A percentile compares a stretch with the other conserved stretches of the same genome.
Evolutionary conservation across 2,797 vertebrate species (phyloP).

Genomic region (Cynopterus sphinx): DNA sequence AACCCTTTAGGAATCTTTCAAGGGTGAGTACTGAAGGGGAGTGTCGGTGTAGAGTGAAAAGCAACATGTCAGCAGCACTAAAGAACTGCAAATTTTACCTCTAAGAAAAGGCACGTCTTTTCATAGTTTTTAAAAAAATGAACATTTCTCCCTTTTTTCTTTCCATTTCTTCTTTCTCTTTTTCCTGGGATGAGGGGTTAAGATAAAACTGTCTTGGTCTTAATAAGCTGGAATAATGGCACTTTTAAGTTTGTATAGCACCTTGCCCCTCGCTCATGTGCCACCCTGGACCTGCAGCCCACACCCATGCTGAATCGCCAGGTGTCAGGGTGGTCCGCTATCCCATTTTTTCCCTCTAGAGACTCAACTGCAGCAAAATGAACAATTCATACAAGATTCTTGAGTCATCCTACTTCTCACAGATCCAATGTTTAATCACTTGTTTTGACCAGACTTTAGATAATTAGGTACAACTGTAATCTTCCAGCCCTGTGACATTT

Average conservation of each 20-base stretch:
- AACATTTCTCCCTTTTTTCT: background rate
- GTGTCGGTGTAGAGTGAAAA: constrained; percentile 6
- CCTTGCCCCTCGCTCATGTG: background rate
- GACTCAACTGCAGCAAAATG: constrained; percentile 35
- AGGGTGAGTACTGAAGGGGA: background rate
- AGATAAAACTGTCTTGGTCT: background rate
- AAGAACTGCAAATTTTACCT: background rate
- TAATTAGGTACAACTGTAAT: constrained; percentile 53
- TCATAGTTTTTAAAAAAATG: background rate
- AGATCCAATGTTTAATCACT: constrained; percentile 23
- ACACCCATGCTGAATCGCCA: background rate
- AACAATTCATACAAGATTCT: constrained; percentile 30
- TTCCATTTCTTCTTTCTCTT: background rate
- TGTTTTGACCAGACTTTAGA: constrained; percentile 66
- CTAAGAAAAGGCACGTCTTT: background rate
- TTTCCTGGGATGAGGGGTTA: background rate
- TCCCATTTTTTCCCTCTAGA: background rate
- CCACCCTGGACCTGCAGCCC: too few species aligned
- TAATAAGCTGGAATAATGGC: background rate
- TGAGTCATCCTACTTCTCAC: constrained; percentile 12
- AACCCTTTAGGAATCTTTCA: background rate
- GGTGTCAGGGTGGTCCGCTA: background rate
- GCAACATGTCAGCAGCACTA: rapidly evolving
- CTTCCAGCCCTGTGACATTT: constrained; percentile 4
- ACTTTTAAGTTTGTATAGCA: background rate